Percentiles rank a stretch among this genome's conserved stretches.
Evolutionary conservation across 2,888 invertebrate genomes (phyloP).

Genomic region (Troides helena): DNA sequence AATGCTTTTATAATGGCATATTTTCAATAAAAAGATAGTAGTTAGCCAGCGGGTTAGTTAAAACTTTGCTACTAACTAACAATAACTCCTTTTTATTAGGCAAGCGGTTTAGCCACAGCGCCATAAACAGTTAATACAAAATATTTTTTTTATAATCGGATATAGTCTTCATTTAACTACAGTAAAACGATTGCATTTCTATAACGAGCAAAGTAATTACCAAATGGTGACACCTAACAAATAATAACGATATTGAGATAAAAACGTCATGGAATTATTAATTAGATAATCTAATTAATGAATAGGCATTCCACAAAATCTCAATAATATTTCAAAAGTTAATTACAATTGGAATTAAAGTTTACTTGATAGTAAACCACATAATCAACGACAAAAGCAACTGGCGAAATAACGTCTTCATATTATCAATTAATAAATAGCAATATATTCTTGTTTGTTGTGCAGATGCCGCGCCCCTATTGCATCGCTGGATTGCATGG

Average conservation of each 20-base stretch:
- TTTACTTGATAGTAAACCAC: not conserved
- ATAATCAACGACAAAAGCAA: not conserved
- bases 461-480: constrained; percentile 93
- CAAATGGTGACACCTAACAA: not conserved
- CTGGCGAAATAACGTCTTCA: not conserved
- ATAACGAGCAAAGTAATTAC: not conserved
- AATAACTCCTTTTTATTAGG: too few species aligned
- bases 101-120: too few species aligned
- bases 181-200: not conserved
- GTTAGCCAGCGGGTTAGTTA: too few species aligned
- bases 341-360: not conserved
- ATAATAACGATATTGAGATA: too few species aligned
- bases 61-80: too few species aligned
- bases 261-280: too few species aligned
- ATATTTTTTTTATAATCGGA: not conserved
- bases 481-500: constrained; percentile 96
- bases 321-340: not conserved
- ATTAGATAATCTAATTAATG: too few species aligned
- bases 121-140: not conserved
- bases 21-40: too few species aligned
- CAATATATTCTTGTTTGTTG: constrained; percentile 39
- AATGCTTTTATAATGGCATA: too few species aligned
- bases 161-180: not conserved
- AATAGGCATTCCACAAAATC: not conserved
- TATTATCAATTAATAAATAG: not conserved